Base-by-base conservation (phyloP, 2,888 invertebrate genomes). In the Andrena chrysosceles region DNA sequence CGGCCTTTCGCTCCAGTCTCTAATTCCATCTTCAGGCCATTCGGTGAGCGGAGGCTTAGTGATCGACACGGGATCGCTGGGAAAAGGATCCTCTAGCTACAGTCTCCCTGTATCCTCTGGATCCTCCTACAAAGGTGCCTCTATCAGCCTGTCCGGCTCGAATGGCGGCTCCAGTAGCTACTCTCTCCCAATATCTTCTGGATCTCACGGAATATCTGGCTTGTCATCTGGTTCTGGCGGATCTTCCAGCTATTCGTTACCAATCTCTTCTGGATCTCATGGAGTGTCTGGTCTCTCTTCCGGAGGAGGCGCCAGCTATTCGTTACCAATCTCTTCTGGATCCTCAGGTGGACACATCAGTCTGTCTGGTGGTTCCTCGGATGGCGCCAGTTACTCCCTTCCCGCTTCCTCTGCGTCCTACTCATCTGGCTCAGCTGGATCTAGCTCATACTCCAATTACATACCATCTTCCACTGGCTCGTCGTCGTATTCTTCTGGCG, bases 321-420 rank as follows among this genome's bases (percentile, higher is more conserved):
- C 85, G 3, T 16, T 79, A 7, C 85, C 87, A 5, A 62, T 77
- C 1, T 87, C 89, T 1, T 86, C 89, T 7, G 85, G 85, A 23
- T 85, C 89, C 0, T 78, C 87, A 0, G 74, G 56, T 6, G 52
- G 82, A 10, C 91, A 92, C 29, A 10, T 87, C 0, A 85, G 88
- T 4, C 77, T 89, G 0, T 90, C 91, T 13, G 85, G 90, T n/a
- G 88, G 90, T 4, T 90, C 91, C 0, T 87, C 91, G 2, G 90
- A 89, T 1, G 86, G 89, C n/a, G 88, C 91, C 3, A 91, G 87
- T 23, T 93, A 93, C 69, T 84, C 86, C 5, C 77, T 92, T 3
- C 92, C 93, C 0, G 75, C 88, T 48, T 85, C 91, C 1, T 42
- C 42, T 42, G 76, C 84, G 1, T 84, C 82, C 33, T 81, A 85